Percentiles rank a stretch among this genome's conserved stretches.
These are phyloP conservation scores for Musca domestica DNA, from an alignment of 1,140 invertebrate species.

Conservation along the genomic window DNA sequence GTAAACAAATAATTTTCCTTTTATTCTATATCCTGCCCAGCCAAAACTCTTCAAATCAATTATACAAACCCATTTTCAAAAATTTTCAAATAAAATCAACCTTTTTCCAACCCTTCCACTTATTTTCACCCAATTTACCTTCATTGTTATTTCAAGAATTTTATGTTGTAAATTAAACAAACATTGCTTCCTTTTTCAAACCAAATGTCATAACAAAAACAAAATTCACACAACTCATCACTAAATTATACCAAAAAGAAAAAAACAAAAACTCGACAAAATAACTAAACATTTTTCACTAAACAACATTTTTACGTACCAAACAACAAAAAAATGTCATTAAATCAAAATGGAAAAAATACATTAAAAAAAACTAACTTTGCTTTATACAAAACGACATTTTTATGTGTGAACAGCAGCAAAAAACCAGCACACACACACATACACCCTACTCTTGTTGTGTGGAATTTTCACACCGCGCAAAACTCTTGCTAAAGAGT, in stretches of 20 bases:
- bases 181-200: neutral
- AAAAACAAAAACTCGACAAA: too few relatives aligned
- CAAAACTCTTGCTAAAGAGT: neutral
- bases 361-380: constrained; percentile 2
- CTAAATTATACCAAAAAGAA: too few relatives aligned
- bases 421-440: neutral
- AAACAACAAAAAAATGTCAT: constrained; percentile 6
- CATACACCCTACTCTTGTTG: neutral
- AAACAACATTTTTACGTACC: constrained; percentile 13
- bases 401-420: constrained; percentile 9
- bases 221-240: neutral
- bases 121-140: neutral
- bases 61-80: too few relatives aligned
- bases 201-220: neutral
- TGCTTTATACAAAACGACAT: neutral
- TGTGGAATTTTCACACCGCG: neutral
- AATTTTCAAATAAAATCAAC: too few relatives aligned
- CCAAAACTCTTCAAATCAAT: too few relatives aligned
- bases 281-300: neutral
- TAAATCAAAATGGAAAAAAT: neutral
- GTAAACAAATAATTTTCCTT: too few relatives aligned
- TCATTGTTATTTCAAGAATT: neutral
- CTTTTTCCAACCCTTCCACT: neutral
- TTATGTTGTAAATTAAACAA: constrained; percentile 2
- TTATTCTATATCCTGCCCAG: too few relatives aligned